Evolutionary conservation across 2,113 vertebrate genomes (phyloP).

Genomic region (Strix uralensis): DNA sequence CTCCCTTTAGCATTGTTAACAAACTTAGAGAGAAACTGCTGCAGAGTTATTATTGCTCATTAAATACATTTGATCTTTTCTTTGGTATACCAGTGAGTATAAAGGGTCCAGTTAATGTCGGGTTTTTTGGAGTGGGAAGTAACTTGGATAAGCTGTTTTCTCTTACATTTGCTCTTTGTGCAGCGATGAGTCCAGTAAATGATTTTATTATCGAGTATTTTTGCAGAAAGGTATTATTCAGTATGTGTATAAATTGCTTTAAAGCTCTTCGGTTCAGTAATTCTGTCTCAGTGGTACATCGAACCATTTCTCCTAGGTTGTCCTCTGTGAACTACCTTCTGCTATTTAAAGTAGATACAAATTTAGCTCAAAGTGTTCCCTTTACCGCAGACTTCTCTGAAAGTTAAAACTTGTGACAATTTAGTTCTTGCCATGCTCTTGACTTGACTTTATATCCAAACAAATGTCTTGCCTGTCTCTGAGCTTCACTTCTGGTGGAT

Average conservation of each 20-base stretch:
- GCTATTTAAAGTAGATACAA: slow-evolving; percentile 17
- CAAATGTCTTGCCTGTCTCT: background rate
- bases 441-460: background rate
- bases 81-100: background rate
- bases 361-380: background rate
- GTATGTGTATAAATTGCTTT: background rate
- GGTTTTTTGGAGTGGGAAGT: background rate
- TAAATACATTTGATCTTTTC: background rate
- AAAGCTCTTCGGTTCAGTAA: background rate
- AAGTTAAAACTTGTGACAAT: background rate
- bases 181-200: background rate
- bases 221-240: background rate
- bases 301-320: background rate
- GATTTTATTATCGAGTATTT: fast-evolving
- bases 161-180: background rate
- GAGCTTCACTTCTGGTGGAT: background rate
- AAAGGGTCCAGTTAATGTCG: no score
- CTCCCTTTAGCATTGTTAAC: background rate
- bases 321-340: background rate
- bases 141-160: background rate
- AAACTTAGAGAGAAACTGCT: background rate
- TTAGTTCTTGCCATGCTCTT: background rate
- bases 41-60: background rate
- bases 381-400: background rate
- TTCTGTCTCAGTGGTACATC: background rate